Evolutionary conservation across 2,113 vertebrate species (phyloP).

Genomic region (Nyctibius bracteatus): DNA sequence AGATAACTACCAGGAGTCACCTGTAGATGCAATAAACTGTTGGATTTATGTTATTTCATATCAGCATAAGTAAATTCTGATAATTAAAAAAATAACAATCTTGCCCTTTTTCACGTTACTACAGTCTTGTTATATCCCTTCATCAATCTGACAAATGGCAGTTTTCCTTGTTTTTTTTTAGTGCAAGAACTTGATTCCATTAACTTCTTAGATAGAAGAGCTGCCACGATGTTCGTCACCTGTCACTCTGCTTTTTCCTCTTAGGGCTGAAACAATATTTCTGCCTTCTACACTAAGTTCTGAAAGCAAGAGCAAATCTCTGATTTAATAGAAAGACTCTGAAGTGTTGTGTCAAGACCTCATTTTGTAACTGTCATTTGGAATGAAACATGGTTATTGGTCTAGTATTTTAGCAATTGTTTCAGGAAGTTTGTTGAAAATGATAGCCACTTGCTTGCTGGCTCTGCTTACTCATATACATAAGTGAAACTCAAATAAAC

Average conservation of each 20-base stretch:
- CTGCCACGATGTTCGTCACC: not conserved
- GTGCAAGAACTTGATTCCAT: not conserved
- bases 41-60: not conserved
- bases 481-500: not conserved
- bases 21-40: not conserved
- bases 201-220: not conserved
- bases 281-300: not conserved
- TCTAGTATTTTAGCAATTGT: not conserved
- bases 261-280: not conserved
- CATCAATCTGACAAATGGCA: not conserved
- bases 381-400: not conserved
- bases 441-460: not conserved
- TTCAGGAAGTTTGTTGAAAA: conserved; percentile 24
- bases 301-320: not conserved
- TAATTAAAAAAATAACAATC: not conserved
- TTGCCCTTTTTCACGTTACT: not conserved
- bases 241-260: not conserved
- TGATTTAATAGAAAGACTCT: not conserved
- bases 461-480: not conserved
- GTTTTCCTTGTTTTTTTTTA: not conserved
- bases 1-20: not conserved
- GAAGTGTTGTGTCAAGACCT: not conserved
- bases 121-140: not conserved
- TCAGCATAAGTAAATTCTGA: not conserved
- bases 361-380: not conserved